Evolutionary conservation across 1,140 invertebrate genomes (phyloP), one percentile per base, ranked within the genome.

Genomic region (Drosophila littoralis): DNA sequence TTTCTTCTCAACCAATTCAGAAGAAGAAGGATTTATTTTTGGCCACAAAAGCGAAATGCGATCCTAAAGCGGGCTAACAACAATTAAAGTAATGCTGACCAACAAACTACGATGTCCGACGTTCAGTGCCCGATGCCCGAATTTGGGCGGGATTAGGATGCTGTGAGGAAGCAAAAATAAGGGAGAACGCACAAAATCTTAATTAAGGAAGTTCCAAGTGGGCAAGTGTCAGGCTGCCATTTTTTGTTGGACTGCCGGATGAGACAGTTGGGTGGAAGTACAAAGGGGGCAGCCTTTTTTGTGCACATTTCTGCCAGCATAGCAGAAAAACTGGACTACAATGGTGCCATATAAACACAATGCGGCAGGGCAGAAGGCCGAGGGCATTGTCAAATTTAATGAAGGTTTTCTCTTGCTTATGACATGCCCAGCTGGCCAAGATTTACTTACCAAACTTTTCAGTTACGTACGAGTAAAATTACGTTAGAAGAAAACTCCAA

Each of bases 31-130:
- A 89, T 89, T 89, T 89, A 89, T 89, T 90, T 81, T 89, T 55
- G 77, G 77, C 81, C 81, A 84, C 85, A 89, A 88, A 79, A 84
- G 80, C 84, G 77, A 89, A 88, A 88, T 83, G 69, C 57, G 66
- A 69, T 70, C 67, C 83, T 28, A 82, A 88, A 83, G 70, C 65
- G 77, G 67, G 79, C 81, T 61, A 84, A 90, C 84, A 89, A 89
- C 85, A 89, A 89, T 89, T 89, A 89, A 89, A 89, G 84, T 89
- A 89, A 90, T 90, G 85, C 84, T 90, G 84, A 84, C 84, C 84
- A 79, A 84, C 84, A 83, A 69, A 63, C 78, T 54, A 64, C 46
- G 46, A 17, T 28, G 22, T 7, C 45, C 15, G 45, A 17, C 15
- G 36, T 28, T 50, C 66, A 66, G 52, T 17, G 28, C 17, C 46